A percentile compares a stretch with the other conserved stretches of the same genome.
phyloP scores from a whole-genome alignment of 2,113 vertebrate genomes.

The Typhlomys cinereus region DNA sequence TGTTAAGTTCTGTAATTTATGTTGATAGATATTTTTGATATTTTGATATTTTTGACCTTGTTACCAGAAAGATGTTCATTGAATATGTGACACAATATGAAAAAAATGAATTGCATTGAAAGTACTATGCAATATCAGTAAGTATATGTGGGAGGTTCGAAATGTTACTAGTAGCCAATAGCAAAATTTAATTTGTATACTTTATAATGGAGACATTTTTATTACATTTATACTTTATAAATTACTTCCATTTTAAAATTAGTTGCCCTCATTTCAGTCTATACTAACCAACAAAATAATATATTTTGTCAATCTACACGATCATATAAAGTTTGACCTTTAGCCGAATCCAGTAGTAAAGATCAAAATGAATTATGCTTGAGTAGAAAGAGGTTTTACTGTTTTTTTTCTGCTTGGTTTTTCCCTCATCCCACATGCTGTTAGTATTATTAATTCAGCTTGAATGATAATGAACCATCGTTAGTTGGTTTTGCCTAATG shows the following conservation, averaged over 20 bases:
- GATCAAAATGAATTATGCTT: slow-evolving; percentile 67
- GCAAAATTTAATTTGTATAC: slow-evolving; percentile 58
- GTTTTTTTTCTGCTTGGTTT: slow-evolving; percentile 28
- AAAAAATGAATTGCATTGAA: slow-evolving; percentile 46
- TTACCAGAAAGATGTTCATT: slow-evolving; percentile 37
- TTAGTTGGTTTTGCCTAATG: slow-evolving; percentile 58
- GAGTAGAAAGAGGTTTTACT: slow-evolving; percentile 60
- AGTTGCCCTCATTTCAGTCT: slow-evolving; percentile 39
- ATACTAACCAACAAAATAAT: slow-evolving; percentile 38
- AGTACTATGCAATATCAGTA: neutral
- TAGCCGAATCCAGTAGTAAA: slow-evolving; percentile 65
- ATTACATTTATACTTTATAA: slow-evolving; percentile 60
- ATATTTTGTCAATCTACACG: slow-evolving; percentile 44
- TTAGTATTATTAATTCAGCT: slow-evolving; percentile 66
- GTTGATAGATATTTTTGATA: slow-evolving; percentile 49
- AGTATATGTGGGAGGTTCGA: slow-evolving; percentile 16
- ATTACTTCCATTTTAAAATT: slow-evolving; percentile 69
- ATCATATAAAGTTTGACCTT: slow-evolving; percentile 58
- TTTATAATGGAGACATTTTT: slow-evolving; percentile 52
- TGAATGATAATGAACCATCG: slow-evolving; percentile 14
- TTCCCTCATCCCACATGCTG: slow-evolving; percentile 50
- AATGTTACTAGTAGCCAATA: slow-evolving; percentile 48
- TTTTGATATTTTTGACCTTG: slow-evolving; percentile 61
- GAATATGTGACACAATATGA: neutral
- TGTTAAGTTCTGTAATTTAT: slow-evolving; percentile 60